Evolutionary conservation across 2,113 vertebrate species (phyloP), one percentile per base, ranked within the genome.

Genomic region (Otus sunia): DNA sequence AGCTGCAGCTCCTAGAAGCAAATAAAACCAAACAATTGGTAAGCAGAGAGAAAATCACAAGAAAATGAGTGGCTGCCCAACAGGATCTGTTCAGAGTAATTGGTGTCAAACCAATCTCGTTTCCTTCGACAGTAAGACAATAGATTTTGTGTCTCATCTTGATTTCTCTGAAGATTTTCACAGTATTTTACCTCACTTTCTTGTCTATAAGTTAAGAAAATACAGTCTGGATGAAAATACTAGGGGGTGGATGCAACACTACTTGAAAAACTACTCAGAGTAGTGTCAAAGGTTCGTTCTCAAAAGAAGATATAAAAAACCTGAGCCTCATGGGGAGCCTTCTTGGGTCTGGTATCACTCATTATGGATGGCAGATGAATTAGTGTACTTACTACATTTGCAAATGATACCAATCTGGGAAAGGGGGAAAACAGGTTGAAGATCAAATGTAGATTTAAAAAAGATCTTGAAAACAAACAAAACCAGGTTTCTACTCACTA

Each of bases 121-220:
- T 90, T 87, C 50, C 77, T 92, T 94, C 59, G 73, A 47, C 14
- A 80, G 43, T 55, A 64, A 63, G 37, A 73, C 53, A 80, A 95
- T 64, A 87, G 73, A 95, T 84, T 92, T 92, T 90, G 77, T 88
- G 82, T 84, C 77, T 64, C 49, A 55, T 84, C 59, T 85, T 84
- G 59, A 92, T 79, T 87, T 69, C 74, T 82, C 43, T 64, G 41
- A 80, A 84, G 89, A 49, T 73, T 93, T 90, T 50, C 81, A 41
- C 18, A 43, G 58, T 59, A 67, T 80, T 92, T 90, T 53, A 53
- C 45, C 69, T 87, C 56, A 49, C 56, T 83, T 90, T 76, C 43
- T 64, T 68, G n/a, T 45, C 59, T 58, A 43, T 52, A 53, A 83
- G 30, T 11, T 79, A 76, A 76, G 37, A 68, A 87, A 87, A 55